These are phyloP conservation scores for Cerceris rybyensis DNA, from an alignment of 2,888 invertebrate genomes.

Conservation along the genomic window DNA sequence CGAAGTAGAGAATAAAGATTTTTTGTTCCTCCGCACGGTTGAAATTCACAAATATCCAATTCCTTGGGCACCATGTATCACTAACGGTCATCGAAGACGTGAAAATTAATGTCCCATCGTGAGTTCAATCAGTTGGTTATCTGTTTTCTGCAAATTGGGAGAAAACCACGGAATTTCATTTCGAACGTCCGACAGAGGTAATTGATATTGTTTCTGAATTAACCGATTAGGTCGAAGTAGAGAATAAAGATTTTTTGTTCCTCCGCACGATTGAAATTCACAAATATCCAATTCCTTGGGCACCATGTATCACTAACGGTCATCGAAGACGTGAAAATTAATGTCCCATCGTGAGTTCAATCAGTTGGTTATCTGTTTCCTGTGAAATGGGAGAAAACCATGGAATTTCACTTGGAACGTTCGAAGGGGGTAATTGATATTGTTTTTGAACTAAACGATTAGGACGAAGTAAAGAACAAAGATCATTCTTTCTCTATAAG, in stretches of 20 bases:
- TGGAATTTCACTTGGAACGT: constrained; percentile 47
- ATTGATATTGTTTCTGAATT: too few relatives aligned
- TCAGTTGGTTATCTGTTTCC: background rate
- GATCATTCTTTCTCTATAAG: constrained; percentile 41
- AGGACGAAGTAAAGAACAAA: background rate
- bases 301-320: background rate
- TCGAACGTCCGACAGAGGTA: constrained; percentile 28
- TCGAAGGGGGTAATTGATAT: background rate
- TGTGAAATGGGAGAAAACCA: background rate
- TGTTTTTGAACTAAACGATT: too few relatives aligned
- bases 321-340: constrained; percentile 7
- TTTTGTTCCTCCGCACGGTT: constrained; percentile 57
- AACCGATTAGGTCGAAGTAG: too few relatives aligned
- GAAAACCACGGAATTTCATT: constrained; percentile 30
- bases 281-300: constrained; percentile 67
- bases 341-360: constrained; percentile 7
- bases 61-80: background rate
- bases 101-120: constrained; percentile 8
- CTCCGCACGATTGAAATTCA: constrained; percentile 61
- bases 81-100: constrained; percentile 1
- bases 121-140: constrained; percentile 1
- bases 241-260: constrained; percentile 46
- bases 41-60: constrained; percentile 71
- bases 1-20: constrained; percentile 15
- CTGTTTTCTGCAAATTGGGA: background rate